Conservation (phyloP, 2,888 invertebrate genomes). For the Rotaria macrura region DNA sequence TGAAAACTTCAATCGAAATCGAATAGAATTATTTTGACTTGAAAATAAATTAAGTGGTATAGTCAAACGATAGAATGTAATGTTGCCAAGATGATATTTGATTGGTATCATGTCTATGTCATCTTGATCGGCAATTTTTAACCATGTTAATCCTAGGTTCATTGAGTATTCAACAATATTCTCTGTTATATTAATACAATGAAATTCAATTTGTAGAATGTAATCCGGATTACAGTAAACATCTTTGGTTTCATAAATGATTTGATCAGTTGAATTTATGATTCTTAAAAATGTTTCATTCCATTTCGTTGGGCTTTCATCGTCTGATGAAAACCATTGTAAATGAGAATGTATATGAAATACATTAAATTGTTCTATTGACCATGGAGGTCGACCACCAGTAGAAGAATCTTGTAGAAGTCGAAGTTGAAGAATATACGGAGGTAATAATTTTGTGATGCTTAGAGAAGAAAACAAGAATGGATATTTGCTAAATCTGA, state of each 20-base stretch:
- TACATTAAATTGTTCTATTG: background rate
- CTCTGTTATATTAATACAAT: background rate
- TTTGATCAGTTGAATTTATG: background rate
- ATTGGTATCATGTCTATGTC: background rate
- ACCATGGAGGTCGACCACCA: background rate
- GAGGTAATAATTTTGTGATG: background rate
- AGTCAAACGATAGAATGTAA: background rate
- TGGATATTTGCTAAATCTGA: too few species aligned
- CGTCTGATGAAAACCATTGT: background rate
- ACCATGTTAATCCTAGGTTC: background rate
- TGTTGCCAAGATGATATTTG: background rate
- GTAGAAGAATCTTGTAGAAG: background rate
- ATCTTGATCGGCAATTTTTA: background rate
- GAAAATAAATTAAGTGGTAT: background rate
- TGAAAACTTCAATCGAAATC: background rate
- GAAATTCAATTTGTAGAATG: background rate
- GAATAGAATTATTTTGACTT: background rate
- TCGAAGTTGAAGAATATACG: background rate
- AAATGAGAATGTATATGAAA: background rate
- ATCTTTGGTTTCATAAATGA: background rate
- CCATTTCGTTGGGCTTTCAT: background rate
- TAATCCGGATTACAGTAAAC: background rate
- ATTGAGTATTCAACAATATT: background rate
- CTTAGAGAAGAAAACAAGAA: background rate
- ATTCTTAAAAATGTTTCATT: background rate